Conservation (phyloP, 2,113 vertebrate species). For the Ovis aries region ARS-UI_Ramb_v3.0 NC_056080.1:20322501-20323000, state of each 20-base stretch:
- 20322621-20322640: neutral
- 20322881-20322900: neutral
- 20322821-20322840: neutral
- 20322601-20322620: slow-evolving; percentile 4
- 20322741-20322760: neutral
- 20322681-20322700: neutral
- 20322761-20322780: neutral
- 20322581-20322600: neutral
- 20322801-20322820: neutral
- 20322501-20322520: neutral
- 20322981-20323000: neutral
- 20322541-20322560: neutral
- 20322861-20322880: neutral
- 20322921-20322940: neutral
- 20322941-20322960: neutral
- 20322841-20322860: neutral
- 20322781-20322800: neutral
- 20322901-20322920: neutral
- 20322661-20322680: neutral
- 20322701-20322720: neutral
- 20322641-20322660: neutral
- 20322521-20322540: neutral
- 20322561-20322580: neutral
- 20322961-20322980: neutral
- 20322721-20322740: neutral